phyloP scores from a whole-genome alignment of 2,888 invertebrate species.

The Ctena decussata region DNA sequence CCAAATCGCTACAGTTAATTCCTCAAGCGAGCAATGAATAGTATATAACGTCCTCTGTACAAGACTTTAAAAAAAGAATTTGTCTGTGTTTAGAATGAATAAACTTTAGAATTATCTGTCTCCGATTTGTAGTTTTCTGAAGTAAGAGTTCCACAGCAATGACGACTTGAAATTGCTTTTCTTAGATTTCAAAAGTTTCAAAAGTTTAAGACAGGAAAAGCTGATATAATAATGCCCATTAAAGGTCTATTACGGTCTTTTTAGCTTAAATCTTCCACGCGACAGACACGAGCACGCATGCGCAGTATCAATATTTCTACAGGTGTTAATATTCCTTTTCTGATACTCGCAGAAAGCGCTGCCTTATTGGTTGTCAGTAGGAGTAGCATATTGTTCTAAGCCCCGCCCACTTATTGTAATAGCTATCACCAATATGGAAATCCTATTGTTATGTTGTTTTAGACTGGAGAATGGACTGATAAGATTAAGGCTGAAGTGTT shows the following conservation, averaged over 20 bases:
- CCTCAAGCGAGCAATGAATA: slow-evolving; percentile 4
- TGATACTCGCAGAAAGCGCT: background rate
- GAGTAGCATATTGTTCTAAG: slow-evolving; percentile 3
- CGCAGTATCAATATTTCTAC: slow-evolving; percentile 11
- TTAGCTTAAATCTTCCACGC: background rate
- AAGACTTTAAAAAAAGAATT: background rate
- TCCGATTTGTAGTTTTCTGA: no score
- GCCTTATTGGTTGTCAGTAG: slow-evolving; percentile 3
- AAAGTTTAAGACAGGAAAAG: background rate
- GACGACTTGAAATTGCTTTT: no score
- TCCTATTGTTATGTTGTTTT: slow-evolving; percentile 13
- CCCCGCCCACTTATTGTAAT: background rate
- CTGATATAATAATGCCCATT: background rate
- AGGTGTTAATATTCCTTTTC: background rate
- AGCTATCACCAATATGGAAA: background rate
- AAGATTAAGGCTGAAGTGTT: background rate
- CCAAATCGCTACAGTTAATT: slow-evolving; percentile 13
- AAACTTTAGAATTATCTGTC: background rate
- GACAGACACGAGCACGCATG: slow-evolving; percentile 22
- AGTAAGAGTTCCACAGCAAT: no score
- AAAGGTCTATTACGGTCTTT: background rate
- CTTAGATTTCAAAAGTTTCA: no score
- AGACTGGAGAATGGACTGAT: background rate
- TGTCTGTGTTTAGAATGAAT: no score
- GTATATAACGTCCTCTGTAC: background rate